Base-by-base conservation (phyloP, 1,140 invertebrate species). In the Pantala flavescens region DNA sequence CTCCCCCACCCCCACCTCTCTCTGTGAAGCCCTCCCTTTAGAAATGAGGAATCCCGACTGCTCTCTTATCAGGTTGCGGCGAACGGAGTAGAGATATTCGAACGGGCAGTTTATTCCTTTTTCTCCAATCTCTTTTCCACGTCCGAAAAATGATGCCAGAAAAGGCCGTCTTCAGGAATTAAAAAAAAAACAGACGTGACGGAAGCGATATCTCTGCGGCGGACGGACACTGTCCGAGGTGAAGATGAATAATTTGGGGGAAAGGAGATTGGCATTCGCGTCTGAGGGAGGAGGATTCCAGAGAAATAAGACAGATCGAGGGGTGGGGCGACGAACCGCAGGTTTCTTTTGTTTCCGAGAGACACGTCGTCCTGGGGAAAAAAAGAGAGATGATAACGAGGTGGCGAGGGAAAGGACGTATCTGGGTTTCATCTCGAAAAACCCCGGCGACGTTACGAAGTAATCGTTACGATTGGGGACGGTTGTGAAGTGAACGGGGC, bases 231-330 rank as follows among this genome's bases (percentile, higher is more conserved):
- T 74, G 76, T 71, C 70, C 24, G 72, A 74, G 75, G 63, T 74
- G 24, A 55, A 21, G 24, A 43, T 28, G 63, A 74, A 70, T 21
- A 42, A 55, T 43, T 43, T 23, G 5, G 23, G 70, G 24, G 49
- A 23, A n/a, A 63, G 16, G 77, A 76, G 72, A 71, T 73, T 42
- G 24, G 71, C 49, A 36, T 19, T 36, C 3, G 9, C 3, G 2
- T 36, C 28, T 9, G 28, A 36, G 28, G 19, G 73, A 24, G 43
- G 72, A 76, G 77, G 78, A 78, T 76, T 80, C 78, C 77, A 80
- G 80, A 80, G 49, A 63, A 63, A 63, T 63, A 63, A 63, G 49
- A 63, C 49, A 63, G 14, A 63, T 63, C 12, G 49, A 21, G 16
- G 49, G n/a, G 14, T 3, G 49, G 49, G 49, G 49, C 49, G n/a